Evolutionary conservation across 2,113 vertebrate genomes (phyloP).

Genomic region (Melanotaenia duboulayi): DNA sequence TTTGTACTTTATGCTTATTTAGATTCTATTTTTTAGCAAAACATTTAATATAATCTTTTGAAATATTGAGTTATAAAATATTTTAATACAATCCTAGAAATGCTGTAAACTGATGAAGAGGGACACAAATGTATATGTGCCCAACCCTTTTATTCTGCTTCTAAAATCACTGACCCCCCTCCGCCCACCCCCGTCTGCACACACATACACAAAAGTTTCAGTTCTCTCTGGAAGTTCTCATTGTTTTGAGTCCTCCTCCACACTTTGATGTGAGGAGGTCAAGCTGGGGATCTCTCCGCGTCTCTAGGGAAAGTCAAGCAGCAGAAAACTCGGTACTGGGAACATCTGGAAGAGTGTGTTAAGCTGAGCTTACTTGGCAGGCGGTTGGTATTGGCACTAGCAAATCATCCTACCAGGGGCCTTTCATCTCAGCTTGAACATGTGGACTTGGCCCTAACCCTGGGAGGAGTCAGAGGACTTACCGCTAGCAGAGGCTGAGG

Average conservation of each 20-base stretch:
- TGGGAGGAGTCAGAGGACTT: constrained; percentile 60
- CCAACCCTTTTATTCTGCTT: constrained; percentile 29
- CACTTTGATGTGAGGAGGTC: constrained; percentile 72
- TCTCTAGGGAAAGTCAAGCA: constrained; percentile 27
- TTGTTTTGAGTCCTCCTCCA: constrained; percentile 70
- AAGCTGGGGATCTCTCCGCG: constrained; percentile 49
- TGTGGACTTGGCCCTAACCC: constrained; percentile 66
- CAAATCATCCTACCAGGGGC: constrained; percentile 64
- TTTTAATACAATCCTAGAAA: too few relatives aligned
- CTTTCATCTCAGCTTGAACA: constrained; percentile 79
- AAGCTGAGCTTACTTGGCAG: constrained; percentile 65
- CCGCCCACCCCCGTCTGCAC: neutral
- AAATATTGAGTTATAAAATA: too few relatives aligned
- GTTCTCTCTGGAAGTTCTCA: constrained; percentile 42
- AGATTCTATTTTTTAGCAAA: too few relatives aligned
- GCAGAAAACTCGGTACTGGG: constrained; percentile 39
- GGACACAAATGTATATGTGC: neutral
- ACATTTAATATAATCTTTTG: too few relatives aligned
- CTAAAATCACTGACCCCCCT: too few relatives aligned
- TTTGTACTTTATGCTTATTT: too few relatives aligned
- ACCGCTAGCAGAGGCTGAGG: constrained; percentile 53
- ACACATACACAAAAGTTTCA: constrained; percentile 6
- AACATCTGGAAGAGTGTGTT: constrained; percentile 71
- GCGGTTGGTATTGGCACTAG: constrained; percentile 63
- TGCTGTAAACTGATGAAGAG: too few relatives aligned